A percentile compares a stretch with the other conserved stretches of the same genome.
Conservation (phyloP, 2,888 invertebrate genomes). For the Gnatocerus cornutus region DNA sequence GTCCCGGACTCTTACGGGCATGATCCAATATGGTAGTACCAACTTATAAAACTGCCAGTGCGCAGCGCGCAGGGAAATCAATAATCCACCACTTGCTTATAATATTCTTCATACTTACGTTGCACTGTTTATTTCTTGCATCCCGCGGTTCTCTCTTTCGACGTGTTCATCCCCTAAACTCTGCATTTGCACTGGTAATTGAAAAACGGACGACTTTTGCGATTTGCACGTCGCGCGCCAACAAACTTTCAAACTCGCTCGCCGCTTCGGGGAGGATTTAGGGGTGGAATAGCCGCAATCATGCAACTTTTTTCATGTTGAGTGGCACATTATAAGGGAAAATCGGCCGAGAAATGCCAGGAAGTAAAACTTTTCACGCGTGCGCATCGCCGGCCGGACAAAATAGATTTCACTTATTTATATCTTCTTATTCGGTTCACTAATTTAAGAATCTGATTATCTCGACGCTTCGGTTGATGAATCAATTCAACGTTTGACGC, state of each 20-base stretch:
- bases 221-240: constrained; percentile 21
- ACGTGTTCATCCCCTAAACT: not conserved
- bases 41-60: constrained; percentile 51
- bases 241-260: constrained; percentile 37
- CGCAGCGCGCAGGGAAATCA: constrained; percentile 60
- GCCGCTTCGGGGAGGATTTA: not conserved
- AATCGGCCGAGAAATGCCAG: constrained; percentile 57
- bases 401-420: constrained; percentile 58
- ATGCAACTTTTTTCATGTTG: constrained; percentile 21
- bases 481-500: not conserved
- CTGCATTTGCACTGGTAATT: not conserved
- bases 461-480: not conserved
- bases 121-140: constrained; percentile 29
- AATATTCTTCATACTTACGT: constrained; percentile 46
- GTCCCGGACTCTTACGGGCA: constrained; percentile 66
- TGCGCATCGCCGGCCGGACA: constrained; percentile 53
- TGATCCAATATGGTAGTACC: constrained; percentile 65
- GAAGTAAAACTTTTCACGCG: constrained; percentile 59
- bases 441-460: constrained; percentile 54
- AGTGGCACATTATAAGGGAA: constrained; percentile 43
- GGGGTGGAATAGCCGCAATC: constrained; percentile 10
- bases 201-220: constrained; percentile 6
- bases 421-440: constrained; percentile 58
- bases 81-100: constrained; percentile 53
- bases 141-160: not conserved